Base-by-base conservation (phyloP, 2,797 vertebrate species). In the Coendou prehensilis region DNA sequence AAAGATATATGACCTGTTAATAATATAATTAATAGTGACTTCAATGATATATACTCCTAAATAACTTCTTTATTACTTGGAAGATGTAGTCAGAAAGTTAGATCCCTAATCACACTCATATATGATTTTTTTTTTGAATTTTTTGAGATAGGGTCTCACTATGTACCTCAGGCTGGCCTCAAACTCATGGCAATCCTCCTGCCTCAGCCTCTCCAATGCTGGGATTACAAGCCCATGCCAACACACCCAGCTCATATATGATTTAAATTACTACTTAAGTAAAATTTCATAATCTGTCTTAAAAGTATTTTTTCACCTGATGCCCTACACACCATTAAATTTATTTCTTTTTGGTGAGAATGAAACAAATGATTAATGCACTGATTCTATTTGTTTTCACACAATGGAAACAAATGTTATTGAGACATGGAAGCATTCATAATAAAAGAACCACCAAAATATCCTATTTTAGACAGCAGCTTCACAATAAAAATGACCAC, bases 11-110 rank as follows among this genome's bases (percentile, higher is more conserved):
- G 3, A 22, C 3, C 5, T 75, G 33, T 63, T 71, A 37, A 71
- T 2, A n/a, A 92, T 56, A 71, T 89, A 92, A 79, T 64, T 64
- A 81, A 54, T 50, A 87, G 61, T 52, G 47, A 59, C 83, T 92
- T 86, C 56, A 52, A 67, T 86, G 22, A 59, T 33, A 91, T 6
- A n/a, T 22, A 85, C 4, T 37, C 23, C 61, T 30, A 81, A 63
- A 50, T 52, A 30, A 54, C 3, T 33, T 6, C 6, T 59, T 85
- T 95, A 3, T 76, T 4, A n/a, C 11, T 71, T 92, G 15, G 89
- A 89, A 87, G 45, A 78, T 81, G 7, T 2, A 85, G 15, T 69
- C n/a, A 73, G 82, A 81, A 88, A 59, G 11, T 50, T 28, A 76
- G 73, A 50, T 18, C 1, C 6, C 33, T 78, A 82, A 76, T 23